These are phyloP conservation scores for Leptinotarsa haldemani DNA, from an alignment of 2,888 invertebrate species.

Conservation along the genomic window DNA sequence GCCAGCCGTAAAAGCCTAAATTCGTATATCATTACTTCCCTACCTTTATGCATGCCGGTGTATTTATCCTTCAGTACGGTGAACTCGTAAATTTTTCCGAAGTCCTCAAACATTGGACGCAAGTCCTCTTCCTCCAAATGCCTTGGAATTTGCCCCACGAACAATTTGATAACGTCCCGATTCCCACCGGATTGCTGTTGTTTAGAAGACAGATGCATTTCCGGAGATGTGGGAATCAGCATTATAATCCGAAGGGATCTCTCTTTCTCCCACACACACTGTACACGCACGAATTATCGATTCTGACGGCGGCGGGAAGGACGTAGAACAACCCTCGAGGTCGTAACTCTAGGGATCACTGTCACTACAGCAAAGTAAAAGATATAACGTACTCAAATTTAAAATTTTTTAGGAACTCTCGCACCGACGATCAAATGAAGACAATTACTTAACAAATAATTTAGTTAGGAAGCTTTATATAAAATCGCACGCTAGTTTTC, in stretches of 20 bases:
- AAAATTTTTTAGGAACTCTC: no score
- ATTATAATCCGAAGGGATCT: conserved; percentile 48
- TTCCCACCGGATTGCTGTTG: conserved; percentile 44
- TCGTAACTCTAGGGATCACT: conserved; percentile 4
- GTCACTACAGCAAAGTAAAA: not conserved
- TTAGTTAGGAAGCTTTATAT: not conserved
- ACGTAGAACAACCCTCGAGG: conserved; percentile 8
- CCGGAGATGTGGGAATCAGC: conserved; percentile 64
- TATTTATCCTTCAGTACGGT: conserved; percentile 94
- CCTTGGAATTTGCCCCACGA: conserved; percentile 93
- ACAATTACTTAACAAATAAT: not conserved
- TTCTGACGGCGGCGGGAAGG: conserved; percentile 30
- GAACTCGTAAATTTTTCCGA: conserved; percentile 93
- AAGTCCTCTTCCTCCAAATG: conserved; percentile 89
- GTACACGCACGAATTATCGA: conserved; percentile 46
- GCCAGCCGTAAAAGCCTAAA: no score
- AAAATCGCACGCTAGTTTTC: not conserved
- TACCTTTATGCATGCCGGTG: conserved; percentile 96
- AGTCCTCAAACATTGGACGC: conserved; percentile 91
- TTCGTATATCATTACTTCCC: not conserved
- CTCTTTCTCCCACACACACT: conserved; percentile 11
- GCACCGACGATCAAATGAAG: no score
- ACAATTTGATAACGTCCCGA: conserved; percentile 80
- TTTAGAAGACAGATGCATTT: conserved; percentile 52
- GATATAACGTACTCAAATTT: not conserved